These are phyloP conservation scores for Andrena hattorfiana DNA, from an alignment of 2,888 invertebrate species.

Conservation along the genomic window DNA sequence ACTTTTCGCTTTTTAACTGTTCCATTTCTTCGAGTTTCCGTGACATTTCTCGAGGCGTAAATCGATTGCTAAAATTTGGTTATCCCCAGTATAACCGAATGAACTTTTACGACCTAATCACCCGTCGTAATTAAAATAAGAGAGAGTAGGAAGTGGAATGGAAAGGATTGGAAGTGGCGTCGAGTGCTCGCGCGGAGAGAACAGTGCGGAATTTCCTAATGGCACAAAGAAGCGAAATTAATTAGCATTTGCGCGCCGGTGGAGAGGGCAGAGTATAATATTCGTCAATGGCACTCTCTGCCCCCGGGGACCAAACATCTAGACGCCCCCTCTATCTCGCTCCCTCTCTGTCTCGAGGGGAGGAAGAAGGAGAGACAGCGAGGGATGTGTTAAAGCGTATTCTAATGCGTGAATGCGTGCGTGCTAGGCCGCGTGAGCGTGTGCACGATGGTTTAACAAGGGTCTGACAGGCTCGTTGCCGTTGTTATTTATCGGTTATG, in stretches of 20 bases:
- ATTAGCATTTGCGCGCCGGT: conserved; percentile 61
- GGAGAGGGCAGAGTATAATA: conserved; percentile 54
- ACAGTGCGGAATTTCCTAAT: conserved; percentile 15
- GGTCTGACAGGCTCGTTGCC: conserved; percentile 85
- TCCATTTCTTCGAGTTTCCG: too few species aligned
- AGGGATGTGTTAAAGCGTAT: conserved; percentile 72
- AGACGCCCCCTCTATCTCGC: conserved; percentile 37
- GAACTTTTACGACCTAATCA: too few species aligned
- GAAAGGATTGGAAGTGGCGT: neutral
- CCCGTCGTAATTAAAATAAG: neutral
- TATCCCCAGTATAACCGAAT: too few species aligned
- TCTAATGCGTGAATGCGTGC: conserved; percentile 75
- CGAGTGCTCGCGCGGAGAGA: conserved; percentile 1
- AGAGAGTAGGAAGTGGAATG: neutral
- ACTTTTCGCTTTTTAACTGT: too few species aligned
- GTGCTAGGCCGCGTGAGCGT: conserved; percentile 72
- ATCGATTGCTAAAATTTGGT: too few species aligned
- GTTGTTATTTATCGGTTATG: conserved; percentile 85
- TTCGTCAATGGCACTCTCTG: conserved; percentile 60
- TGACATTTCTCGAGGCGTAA: too few species aligned
- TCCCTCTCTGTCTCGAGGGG: neutral
- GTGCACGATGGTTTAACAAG: conserved; percentile 82
- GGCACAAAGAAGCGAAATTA: conserved; percentile 60
- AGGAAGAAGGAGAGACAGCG: conserved; percentile 31
- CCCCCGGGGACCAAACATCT: conserved; percentile 56